phyloP scores from a whole-genome alignment of 2,888 invertebrate species.

The Syritta pipiens region DNA sequence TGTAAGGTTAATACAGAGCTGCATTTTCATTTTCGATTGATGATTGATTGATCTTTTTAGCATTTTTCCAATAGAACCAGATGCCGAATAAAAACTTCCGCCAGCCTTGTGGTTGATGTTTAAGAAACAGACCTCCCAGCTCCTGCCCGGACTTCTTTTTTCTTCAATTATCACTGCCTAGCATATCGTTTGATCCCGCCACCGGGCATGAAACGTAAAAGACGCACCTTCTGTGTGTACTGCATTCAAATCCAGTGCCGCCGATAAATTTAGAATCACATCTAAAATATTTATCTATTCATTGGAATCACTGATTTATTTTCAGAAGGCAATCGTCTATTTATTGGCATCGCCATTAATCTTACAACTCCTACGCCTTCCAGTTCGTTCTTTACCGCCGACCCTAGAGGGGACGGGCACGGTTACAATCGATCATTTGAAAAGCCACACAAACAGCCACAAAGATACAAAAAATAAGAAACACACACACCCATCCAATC shows the following conservation, averaged over 20 bases:
- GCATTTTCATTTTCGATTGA: too few relatives aligned
- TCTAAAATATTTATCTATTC: conserved; percentile 13
- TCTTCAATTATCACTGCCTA: too few relatives aligned
- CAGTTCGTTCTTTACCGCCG: neutral
- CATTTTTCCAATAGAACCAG: too few relatives aligned
- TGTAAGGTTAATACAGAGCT: too few relatives aligned
- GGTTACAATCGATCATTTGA: conserved; percentile 59
- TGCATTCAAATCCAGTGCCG: conserved; percentile 5
- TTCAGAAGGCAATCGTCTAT: conserved; percentile 36
- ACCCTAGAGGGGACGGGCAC: neutral
- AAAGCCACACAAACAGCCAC: neutral
- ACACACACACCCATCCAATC: conserved; percentile 11
- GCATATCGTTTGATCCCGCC: too few relatives aligned
- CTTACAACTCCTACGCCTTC: conserved; percentile 10
- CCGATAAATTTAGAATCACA: conserved; percentile 31
- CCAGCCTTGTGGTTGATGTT: too few relatives aligned
- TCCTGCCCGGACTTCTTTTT: too few relatives aligned
- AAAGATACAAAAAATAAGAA: neutral
- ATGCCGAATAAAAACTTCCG: too few relatives aligned
- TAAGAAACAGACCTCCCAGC: too few relatives aligned
- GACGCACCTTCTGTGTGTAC: too few relatives aligned
- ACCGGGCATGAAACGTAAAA: too few relatives aligned
- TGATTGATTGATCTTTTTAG: too few relatives aligned
- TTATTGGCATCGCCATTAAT: conserved; percentile 60
- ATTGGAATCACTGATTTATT: conserved; percentile 53